phyloP scores from a whole-genome alignment of 2,797 vertebrate genomes.

The Argyrosomus regius region DNA sequence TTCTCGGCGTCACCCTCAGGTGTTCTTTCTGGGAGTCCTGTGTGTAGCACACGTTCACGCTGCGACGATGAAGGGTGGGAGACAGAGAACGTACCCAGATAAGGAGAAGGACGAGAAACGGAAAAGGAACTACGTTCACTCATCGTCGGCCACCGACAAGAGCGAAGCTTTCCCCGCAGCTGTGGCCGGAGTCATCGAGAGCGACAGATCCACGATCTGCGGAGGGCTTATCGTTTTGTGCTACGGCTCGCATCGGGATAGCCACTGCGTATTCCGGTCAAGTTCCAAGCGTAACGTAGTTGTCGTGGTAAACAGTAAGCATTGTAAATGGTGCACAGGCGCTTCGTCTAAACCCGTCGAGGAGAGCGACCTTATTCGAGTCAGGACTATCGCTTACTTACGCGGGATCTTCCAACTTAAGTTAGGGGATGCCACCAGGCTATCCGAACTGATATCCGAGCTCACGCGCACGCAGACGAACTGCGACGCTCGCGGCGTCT shows the following conservation, averaged over 20 bases:
- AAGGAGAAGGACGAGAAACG: neutral
- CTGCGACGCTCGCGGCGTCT: fast-evolving
- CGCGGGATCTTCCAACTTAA: neutral
- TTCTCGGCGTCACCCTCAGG: too few relatives aligned
- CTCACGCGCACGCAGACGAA: neutral
- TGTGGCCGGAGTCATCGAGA: conserved; percentile 16
- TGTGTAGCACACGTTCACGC: neutral
- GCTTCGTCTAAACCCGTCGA: neutral
- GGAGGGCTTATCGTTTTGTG: neutral
- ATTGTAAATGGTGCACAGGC: conserved; percentile 39
- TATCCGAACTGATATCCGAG: conserved; percentile 25
- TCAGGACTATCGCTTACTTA: neutral
- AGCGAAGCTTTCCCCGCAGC: neutral
- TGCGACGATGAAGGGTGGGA: neutral
- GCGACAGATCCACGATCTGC: neutral
- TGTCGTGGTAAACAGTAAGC: neutral
- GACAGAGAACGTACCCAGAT: too few relatives aligned
- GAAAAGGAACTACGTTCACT: neutral
- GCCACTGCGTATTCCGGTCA: conserved; percentile 10
- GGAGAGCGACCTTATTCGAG: neutral
- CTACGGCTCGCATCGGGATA: neutral
- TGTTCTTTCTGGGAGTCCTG: too few relatives aligned
- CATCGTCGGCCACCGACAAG: neutral
- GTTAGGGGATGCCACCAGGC: fast-evolving
- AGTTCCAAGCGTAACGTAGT: neutral